Conservation (phyloP, 1,140 invertebrate genomes). For the Ceratina australensis region DNA sequence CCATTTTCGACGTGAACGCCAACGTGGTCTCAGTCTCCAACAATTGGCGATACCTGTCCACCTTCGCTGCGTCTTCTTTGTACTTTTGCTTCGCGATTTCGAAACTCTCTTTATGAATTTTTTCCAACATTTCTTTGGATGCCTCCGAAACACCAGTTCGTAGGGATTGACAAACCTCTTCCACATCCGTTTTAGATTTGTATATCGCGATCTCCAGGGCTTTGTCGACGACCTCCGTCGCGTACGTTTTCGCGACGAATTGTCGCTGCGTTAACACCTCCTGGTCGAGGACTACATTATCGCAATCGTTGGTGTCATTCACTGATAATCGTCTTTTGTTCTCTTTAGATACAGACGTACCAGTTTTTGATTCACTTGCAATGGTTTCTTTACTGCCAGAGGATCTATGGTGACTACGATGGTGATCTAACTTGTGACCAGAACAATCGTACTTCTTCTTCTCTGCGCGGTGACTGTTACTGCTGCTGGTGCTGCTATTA, state of each 20-base stretch:
- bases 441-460: constrained; percentile 68
- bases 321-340: constrained; percentile 33
- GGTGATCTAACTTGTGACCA: constrained; percentile 53
- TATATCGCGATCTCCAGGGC: constrained; percentile 77
- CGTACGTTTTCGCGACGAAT: constrained; percentile 69
- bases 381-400: constrained; percentile 54
- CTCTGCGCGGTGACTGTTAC: constrained; percentile 59
- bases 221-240: constrained; percentile 76
- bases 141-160: constrained; percentile 72
- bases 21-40: constrained; percentile 70
- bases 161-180: constrained; percentile 76
- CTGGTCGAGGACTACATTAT: constrained; percentile 33
- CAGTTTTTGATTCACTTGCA: constrained; percentile 18
- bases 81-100: constrained; percentile 70
- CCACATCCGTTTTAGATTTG: constrained; percentile 77
- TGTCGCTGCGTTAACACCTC: constrained; percentile 55
- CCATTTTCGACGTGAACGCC: constrained; percentile 74
- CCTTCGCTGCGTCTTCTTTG: constrained; percentile 62
- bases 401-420: constrained; percentile 55
- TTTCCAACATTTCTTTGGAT: constrained; percentile 72
- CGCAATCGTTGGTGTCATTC: background rate
- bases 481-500: constrained; percentile 42
- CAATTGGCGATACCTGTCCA: constrained; percentile 67
- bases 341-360: constrained; percentile 50
- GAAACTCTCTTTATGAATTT: constrained; percentile 72